Evolutionary conservation across 2,888 invertebrate species (phyloP), one percentile per base, ranked within the genome.

Genomic region (Ennomos fuscantarius): DNA sequence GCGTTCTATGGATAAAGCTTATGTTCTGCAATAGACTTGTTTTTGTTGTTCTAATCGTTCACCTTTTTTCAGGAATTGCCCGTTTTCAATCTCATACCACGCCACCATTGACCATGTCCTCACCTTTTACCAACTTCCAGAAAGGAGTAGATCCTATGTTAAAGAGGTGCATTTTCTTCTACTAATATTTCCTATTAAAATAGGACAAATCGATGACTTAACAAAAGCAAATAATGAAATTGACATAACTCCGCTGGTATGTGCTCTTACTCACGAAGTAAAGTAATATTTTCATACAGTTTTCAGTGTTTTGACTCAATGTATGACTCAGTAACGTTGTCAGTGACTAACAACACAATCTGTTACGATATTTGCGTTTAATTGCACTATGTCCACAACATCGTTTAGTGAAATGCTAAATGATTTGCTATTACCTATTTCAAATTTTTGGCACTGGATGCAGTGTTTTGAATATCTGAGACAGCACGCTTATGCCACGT

Each of bases 261-360:
- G 65, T 58, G 53, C 57, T 65, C 70, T 87, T 86, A 87, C 81
- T 83, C 82, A 82, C 68, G n/a, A n/a, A 69, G 49, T 71, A 71
- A 68, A 75, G 49, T 34, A 71, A 46, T 12, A 70, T 68, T 70
- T 77, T 77, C 81, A 71, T 79, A 68, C 68, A 81, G 81, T 79
- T 86, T 84, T 80, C 75, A 79, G 78, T 79, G 79, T 84, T 88
- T 88, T 82, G 84, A 87, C 77, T 86, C 86, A 84, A 83, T 57
- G 61, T 63, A 74, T 91, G 89, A 91, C 70, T 90, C 90, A 90
- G 66, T 66, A 68, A 65, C 79, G 70, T 81, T 82, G 72, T 83
- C 82, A 82, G 66, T 87, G 89, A 89, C 84, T 89, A 85, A 87
- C 60, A 65, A 74, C 61, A 69, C 67, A 84, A 76, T 74, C 73